These are phyloP conservation scores for Cyanoramphus novaezelandiae DNA, from an alignment of 2,113 vertebrate species.

Conservation along the genomic window DNA sequence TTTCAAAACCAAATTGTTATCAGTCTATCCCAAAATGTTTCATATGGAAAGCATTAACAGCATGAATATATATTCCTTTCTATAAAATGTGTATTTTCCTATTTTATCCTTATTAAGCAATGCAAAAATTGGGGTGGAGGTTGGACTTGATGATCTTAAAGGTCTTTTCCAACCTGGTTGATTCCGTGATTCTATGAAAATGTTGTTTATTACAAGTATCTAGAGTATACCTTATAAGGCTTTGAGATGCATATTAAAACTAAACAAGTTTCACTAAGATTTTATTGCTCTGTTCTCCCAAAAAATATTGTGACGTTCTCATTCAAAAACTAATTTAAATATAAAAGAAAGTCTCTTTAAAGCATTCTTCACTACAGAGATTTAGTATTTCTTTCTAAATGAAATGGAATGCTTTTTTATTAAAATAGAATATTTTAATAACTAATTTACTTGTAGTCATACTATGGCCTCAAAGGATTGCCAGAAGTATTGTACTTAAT, in stretches of 20 bases:
- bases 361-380: neutral
- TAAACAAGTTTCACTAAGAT: neutral
- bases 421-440: conserved; percentile 3
- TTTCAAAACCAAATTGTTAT: neutral
- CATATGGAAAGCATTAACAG: neutral
- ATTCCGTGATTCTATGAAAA: neutral
- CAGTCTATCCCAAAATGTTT: neutral
- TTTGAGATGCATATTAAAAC: neutral
- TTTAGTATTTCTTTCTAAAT: conserved; percentile 4
- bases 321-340: neutral
- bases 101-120: neutral
- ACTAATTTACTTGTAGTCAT: conserved; percentile 15
- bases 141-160: neutral
- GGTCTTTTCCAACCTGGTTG: neutral
- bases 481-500: conserved; percentile 27
- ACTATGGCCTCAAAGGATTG: neutral
- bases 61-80: neutral
- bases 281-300: neutral
- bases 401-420: neutral
- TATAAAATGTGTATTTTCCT: neutral
- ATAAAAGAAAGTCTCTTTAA: neutral
- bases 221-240: neutral
- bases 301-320: neutral
- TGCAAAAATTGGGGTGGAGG: neutral
- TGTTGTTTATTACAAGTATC: neutral